Base-by-base conservation (phyloP, 2,113 vertebrate genomes). In the Orthonyx spaldingii region DNA sequence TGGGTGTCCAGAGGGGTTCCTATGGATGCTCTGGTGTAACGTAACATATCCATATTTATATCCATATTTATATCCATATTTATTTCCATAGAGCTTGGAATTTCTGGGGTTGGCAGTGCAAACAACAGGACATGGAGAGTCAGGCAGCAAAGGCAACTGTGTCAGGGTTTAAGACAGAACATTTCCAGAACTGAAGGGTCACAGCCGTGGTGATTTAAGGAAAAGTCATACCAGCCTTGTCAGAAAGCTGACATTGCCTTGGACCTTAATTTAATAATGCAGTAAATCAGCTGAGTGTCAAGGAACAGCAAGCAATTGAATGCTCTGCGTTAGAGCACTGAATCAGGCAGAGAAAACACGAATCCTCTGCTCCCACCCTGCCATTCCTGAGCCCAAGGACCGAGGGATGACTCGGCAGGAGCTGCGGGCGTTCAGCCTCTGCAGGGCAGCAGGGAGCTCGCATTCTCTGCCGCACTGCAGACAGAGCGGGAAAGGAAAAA, bases 11-110 rank as follows among this genome's bases (percentile, higher is more conserved):
- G 53, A 55, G 86, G 52, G n/a, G n/a, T 6, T 55, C 27, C 44
- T 49, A 0, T 7, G 32, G 30, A 6, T 10, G 16, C 19, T 7
- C 9, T 8, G 17, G 16, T 7, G 16, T 53, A 33, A 13, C 2
- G 0, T 0, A 35, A 39, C 6, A 30, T 0, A 24, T 41, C 61
- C 28, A 3, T 4, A 9, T 61, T 90, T 84, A 3, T 23, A 9
- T 28, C 55, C 55, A n/a, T n/a, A n/a, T n/a, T n/a, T n/a, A 30
- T 0, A 24, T 41, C 61, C 28, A 3, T 4, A 9, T 61, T 90
- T 84, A 3, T 23, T 8, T 28, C 55, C 55, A 12, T 3, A 5
- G 0, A 27, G 10, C 11, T 7, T 7, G 41, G 70, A 21, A 35
- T 42, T 28, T 19, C 66, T 65, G 76, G 44, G 39, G 9, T 5